Evolutionary conservation across 1,140 invertebrate genomes (phyloP), one percentile per base, ranked within the genome.

Genomic region (Dolichoris vasculosae): DNA sequence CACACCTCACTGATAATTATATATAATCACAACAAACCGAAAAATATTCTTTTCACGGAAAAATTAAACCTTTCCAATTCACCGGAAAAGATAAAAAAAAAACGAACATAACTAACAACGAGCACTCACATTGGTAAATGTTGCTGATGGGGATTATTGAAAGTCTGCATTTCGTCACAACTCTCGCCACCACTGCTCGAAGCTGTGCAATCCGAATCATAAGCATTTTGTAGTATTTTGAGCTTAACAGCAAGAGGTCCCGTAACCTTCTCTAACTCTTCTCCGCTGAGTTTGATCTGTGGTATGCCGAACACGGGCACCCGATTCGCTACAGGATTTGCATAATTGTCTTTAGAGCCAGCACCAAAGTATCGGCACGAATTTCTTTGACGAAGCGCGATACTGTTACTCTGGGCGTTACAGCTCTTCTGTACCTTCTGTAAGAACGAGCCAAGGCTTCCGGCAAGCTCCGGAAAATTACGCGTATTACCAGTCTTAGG

Each of bases 141-240:
- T 88, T 96, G 95, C 90, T 97, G 96, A 90, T 96, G 95, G 35
- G 94, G 94, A 94, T 97, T 97, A 90, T 96, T 96, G 92, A 96
- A 97, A 85, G 94, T 93, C 83, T 97, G 96, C 92, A 96, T 95
- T 93, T 99, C 98, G 94, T 99, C 98, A 93, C 97, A 97, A 89
- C 97, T 98, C 92, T 99, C 98, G 48, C 97, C 97, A 64, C 97
- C 98, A 55, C 98, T 98, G 90, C 97, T 98, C 79, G 97, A 98
- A 30, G 96, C 97, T 26, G 98, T 99, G 26, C 97, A 97, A 94
- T 99, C 98, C 30, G 97, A 98, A 93, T 99, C 98, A 73, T 98
- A 93, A 88, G 95, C 95, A 75, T 94, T 93, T 89, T 97, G 95
- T 71, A 97, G 94, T 83, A 96, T 93, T 46, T 95, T 94, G 83